A percentile compares a stretch with the other conserved stretches of the same genome.
phyloP scores from a whole-genome alignment of 2,888 invertebrate species.

The Proisotoma minuta region DNA sequence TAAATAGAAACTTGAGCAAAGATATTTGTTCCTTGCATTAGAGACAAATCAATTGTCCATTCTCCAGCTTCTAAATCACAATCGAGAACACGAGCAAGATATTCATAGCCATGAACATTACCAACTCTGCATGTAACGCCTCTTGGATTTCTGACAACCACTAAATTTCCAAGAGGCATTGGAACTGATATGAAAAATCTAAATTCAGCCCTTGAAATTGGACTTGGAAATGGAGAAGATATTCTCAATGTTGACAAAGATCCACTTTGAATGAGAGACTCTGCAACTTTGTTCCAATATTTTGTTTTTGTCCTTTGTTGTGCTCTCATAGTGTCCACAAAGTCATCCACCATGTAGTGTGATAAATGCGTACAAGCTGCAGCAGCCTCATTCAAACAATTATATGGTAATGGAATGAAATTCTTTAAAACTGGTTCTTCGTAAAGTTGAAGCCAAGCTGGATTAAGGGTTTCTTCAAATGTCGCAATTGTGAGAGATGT shows the following conservation, averaged over 20 bases:
- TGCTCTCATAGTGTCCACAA: not conserved
- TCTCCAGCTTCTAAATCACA: too few species aligned
- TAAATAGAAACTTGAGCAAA: not conserved
- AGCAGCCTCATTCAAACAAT: conserved; percentile 20
- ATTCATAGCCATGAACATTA: not conserved
- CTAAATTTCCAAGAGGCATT: too few species aligned
- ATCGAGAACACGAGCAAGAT: not conserved
- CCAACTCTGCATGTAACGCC: not conserved
- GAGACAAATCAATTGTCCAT: not conserved
- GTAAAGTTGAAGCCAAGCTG: conserved; percentile 38
- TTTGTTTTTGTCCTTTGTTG: too few species aligned
- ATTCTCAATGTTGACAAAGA: too few species aligned
- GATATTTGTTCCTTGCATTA: not conserved
- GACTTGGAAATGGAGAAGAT: too few species aligned
- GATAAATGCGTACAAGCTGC: not conserved
- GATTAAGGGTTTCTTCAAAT: conserved; percentile 25
- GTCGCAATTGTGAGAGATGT: conserved; percentile 31
- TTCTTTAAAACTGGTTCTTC: conserved; percentile 31
- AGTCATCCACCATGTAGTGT: not conserved
- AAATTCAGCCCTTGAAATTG: too few species aligned
- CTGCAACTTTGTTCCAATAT: too few species aligned
- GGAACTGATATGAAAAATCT: too few species aligned
- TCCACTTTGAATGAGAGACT: too few species aligned
- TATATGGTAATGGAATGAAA: conserved; percentile 30
- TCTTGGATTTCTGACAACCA: not conserved